Conservation (phyloP, 2,113 vertebrate species). For the Todiramphus saurophagus region DNA sequence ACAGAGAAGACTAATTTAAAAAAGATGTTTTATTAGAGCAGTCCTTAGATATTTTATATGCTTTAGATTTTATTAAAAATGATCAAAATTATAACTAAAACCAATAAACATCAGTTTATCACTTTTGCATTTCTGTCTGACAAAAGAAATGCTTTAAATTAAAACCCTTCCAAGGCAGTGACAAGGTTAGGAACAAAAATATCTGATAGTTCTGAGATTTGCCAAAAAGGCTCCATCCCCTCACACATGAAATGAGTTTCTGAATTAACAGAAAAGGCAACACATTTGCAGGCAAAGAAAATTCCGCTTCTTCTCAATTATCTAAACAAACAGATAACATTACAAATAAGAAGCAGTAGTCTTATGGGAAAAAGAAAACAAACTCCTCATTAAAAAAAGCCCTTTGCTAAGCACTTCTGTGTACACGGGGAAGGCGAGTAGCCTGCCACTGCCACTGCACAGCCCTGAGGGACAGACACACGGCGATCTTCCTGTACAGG, state of each 20-base stretch:
- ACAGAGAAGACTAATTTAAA: not conserved
- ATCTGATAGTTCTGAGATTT: not conserved
- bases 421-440: not conserved
- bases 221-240: not conserved
- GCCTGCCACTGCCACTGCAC: not conserved
- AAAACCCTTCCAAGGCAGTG: not conserved
- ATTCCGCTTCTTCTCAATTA: constrained; percentile 10
- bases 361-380: constrained; percentile 62
- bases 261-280: not conserved
- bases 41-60: not conserved
- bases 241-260: not conserved
- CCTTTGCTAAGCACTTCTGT: constrained; percentile 25
- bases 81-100: not conserved
- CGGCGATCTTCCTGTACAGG: not conserved
- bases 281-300: constrained; percentile 19
- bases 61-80: not conserved
- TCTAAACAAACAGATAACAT: constrained; percentile 53
- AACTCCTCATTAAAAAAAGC: constrained; percentile 47
- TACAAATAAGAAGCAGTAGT: not conserved
- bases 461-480: not conserved
- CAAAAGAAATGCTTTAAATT: not conserved
- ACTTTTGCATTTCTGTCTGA: not conserved
- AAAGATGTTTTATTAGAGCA: not conserved
- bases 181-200: not conserved
- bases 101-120: not conserved